Evolutionary conservation across 2,888 invertebrate genomes (phyloP), one percentile per base, ranked within the genome.

Genomic region (Lagria hirta): DNA sequence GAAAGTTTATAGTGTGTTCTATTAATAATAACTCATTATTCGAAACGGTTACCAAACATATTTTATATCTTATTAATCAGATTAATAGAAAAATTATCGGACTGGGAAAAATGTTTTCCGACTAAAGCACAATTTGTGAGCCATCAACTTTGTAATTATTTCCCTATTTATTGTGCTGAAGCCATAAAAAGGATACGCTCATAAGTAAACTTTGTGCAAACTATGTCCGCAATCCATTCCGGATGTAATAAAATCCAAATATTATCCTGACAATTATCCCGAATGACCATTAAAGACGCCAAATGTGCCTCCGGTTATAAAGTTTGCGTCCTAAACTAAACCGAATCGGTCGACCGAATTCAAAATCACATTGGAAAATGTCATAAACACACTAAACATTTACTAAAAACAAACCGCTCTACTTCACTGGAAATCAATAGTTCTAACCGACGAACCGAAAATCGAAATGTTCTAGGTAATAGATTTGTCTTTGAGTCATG

Each of bases 151-250:
- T n/a, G n/a, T n/a, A n/a, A n/a, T n/a, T n/a, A n/a, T n/a, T n/a
- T n/a, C n/a, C n/a, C n/a, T n/a, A n/a, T n/a, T n/a, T n/a, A n/a
- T n/a, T n/a, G n/a, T n/a, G n/a, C n/a, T n/a, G n/a, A n/a, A n/a
- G n/a, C n/a, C n/a, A n/a, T n/a, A n/a, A n/a, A n/a, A n/a, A n/a
- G n/a, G n/a, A n/a, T n/a, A n/a, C n/a, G n/a, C n/a, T 24, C 16
- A 34, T 24, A 24, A 34, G 34, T 24, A 24, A 34, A 36, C 29
- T 37, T 41, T 41, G 26, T 20, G 33, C 32, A 32, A 33, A 33
- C 41, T 41, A 41, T 30, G 13, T 30, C 38, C 30, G 30, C 15
- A 33, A 41, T 33, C 24, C 41, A 33, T 41, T 33, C 24, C 32
- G 33, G 33, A 32, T 8, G 41, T 10, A 15, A 38, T 38, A 30